Conservation (phyloP, 2,113 vertebrate species). For the Silurus glanis region DNA sequence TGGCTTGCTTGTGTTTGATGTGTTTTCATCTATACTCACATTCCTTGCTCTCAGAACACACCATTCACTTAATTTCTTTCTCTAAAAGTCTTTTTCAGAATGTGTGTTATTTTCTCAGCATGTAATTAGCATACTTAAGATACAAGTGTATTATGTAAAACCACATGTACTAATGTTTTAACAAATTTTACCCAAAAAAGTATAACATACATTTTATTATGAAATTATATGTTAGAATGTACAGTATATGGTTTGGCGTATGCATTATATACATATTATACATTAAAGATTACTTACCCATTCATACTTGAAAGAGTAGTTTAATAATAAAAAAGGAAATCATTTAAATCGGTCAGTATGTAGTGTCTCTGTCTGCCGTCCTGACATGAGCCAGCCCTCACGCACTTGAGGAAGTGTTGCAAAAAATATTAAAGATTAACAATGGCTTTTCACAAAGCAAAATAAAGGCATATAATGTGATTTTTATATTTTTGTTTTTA, state of each 20-base stretch:
- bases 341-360: not conserved
- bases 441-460: not conserved
- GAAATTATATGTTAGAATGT: too few species aligned
- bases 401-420: conserved; percentile 31
- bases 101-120: not conserved
- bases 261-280: not conserved
- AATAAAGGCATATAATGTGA: not conserved
- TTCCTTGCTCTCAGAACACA: not conserved
- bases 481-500: not conserved
- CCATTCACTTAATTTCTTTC: not conserved
- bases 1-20: not conserved
- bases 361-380: conserved; percentile 2
- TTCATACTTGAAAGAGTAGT: not conserved
- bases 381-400: not conserved
- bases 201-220: not conserved
- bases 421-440: conserved; percentile 39
- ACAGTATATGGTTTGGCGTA: not conserved
- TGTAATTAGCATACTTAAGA: not conserved
- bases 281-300: not conserved
- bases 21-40: not conserved
- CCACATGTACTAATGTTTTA: not conserved
- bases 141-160: not conserved
- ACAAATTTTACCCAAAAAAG: not conserved
- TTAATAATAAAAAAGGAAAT: not conserved
- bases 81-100: not conserved